These are phyloP conservation scores for Sabatieria punctata DNA, from an alignment of 2,888 invertebrate genomes.

Conservation along the genomic window DNA sequence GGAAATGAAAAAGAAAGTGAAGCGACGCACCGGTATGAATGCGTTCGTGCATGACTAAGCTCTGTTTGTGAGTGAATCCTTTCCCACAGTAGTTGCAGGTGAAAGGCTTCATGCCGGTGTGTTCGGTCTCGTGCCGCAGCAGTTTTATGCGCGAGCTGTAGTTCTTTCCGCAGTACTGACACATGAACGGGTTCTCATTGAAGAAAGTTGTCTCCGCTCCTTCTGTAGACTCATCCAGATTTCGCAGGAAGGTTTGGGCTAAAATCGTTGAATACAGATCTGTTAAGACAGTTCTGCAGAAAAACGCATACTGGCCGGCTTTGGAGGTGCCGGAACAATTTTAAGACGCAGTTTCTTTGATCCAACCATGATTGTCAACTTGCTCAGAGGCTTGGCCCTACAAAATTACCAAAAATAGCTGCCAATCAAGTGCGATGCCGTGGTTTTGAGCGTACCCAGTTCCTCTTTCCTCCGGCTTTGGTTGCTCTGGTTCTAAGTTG, in stretches of 20 bases:
- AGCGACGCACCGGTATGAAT: conserved; percentile 4
- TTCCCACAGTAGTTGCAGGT: conserved; percentile 3
- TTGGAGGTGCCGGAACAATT: not conserved
- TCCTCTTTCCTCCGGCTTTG: no score
- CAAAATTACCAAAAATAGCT: no score
- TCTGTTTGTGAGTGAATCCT: conserved; percentile 4
- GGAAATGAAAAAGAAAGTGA: no score
- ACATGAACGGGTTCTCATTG: conserved; percentile 3
- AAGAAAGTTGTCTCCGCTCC: not conserved
- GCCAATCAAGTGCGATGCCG: no score
- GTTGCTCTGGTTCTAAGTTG: no score
- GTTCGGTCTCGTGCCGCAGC: conserved; percentile 4
- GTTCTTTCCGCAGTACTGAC: conserved; percentile 3
- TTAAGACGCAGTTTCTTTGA: not conserved
- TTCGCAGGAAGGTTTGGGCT: no score
- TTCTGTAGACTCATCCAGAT: no score
- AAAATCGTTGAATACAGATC: no score
- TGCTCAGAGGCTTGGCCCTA: no score
- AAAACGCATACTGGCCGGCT: not conserved
- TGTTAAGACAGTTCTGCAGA: no score
- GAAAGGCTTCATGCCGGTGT: conserved; percentile 5
- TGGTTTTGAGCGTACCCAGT: no score
- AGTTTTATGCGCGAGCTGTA: not conserved
- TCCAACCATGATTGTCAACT: not conserved
- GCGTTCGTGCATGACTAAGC: conserved; percentile 3